A percentile compares a stretch with the other conserved stretches of the same genome.
Evolutionary conservation across 2,888 invertebrate species (phyloP).

Genomic region (Meteorus cinctellus): DNA sequence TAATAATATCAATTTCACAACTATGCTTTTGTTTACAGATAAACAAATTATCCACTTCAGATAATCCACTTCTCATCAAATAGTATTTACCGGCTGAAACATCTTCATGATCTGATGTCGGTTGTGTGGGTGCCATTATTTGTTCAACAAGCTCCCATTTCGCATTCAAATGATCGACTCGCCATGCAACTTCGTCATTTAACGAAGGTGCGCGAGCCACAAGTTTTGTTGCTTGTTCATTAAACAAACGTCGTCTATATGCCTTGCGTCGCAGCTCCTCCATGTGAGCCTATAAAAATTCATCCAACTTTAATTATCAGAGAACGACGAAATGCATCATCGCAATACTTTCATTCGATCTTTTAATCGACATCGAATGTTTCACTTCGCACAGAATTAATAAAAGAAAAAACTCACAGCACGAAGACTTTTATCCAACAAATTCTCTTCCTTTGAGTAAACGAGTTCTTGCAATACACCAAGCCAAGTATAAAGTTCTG

Average conservation of each 20-base stretch:
- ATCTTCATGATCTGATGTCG: constrained; percentile 68
- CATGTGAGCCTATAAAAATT: constrained; percentile 80
- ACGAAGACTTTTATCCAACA: constrained; percentile 80
- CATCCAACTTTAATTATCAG: constrained; percentile 22
- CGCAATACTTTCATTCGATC: too few relatives aligned
- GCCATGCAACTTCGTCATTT: constrained; percentile 82
- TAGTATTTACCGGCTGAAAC: constrained; percentile 68
- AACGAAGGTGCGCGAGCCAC: constrained; percentile 78
- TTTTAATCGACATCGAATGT: too few relatives aligned
- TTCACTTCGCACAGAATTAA: too few relatives aligned
- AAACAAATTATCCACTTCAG: not conserved
- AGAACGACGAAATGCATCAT: not conserved
- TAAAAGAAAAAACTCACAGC: constrained; percentile 75
- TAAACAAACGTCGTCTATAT: constrained; percentile 82
- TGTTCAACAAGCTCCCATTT: constrained; percentile 87
- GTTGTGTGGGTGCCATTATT: constrained; percentile 78
- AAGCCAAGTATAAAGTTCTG: constrained; percentile 87
- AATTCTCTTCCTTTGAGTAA: constrained; percentile 83
- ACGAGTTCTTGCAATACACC: constrained; percentile 85
- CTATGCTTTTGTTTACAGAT: not conserved
- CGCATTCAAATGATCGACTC: constrained; percentile 83
- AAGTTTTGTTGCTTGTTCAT: constrained; percentile 85
- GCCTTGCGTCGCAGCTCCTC: constrained; percentile 84
- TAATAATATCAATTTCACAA: constrained; percentile 18
- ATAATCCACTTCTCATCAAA: constrained; percentile 19